phyloP scores from a whole-genome alignment of 2,888 invertebrate genomes.

The Drosophila siamana region DNA sequence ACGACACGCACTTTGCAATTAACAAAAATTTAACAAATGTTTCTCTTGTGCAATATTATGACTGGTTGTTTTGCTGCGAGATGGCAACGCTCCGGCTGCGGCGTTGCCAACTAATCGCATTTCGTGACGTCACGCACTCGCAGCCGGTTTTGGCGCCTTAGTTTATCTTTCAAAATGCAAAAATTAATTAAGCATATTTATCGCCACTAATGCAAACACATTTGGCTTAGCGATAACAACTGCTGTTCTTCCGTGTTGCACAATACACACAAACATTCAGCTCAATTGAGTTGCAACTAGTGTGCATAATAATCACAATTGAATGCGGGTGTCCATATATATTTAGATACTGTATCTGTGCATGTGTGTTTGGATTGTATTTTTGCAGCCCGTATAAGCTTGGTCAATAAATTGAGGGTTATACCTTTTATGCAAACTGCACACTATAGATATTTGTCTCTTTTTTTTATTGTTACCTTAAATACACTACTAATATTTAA shows the following conservation, averaged over 20 bases:
- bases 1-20: constrained; percentile 47
- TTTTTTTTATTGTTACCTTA: too few species aligned
- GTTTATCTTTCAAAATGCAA: constrained; percentile 10
- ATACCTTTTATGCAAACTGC: too few species aligned
- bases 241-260: constrained; percentile 22
- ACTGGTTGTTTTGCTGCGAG: constrained; percentile 3
- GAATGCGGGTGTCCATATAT: constrained; percentile 9
- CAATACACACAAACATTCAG: constrained; percentile 23
- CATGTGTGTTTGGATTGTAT: not conserved
- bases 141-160: constrained; percentile 14
- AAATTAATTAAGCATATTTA: constrained; percentile 2
- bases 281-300: constrained; percentile 29
- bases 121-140: constrained; percentile 29
- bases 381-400: not conserved
- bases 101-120: constrained; percentile 30
- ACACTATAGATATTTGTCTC: too few species aligned
- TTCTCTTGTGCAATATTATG: constrained; percentile 57
- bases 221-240: constrained; percentile 22
- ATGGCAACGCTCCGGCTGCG: constrained; percentile 34
- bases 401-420: constrained; percentile 8
- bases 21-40: constrained; percentile 27
- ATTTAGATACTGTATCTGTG: not conserved
- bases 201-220: constrained; percentile 11
- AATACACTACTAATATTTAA: too few species aligned
- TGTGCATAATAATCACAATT: constrained; percentile 27